Evolutionary conservation across 2,113 vertebrate genomes (phyloP).

Genomic region (Pedetes capensis): DNA sequence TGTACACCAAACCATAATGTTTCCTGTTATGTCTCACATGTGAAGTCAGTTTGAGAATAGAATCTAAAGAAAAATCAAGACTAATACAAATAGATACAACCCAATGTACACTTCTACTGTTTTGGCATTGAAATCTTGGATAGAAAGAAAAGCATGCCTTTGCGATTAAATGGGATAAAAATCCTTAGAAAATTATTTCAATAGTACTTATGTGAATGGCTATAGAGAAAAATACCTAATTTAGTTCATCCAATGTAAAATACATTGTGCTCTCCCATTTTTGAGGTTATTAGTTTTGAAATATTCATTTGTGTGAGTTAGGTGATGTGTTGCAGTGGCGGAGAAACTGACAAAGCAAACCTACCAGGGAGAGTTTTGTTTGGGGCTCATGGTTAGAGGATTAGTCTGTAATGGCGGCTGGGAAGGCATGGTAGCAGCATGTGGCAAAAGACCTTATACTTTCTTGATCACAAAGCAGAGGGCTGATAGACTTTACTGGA

Average conservation of each 20-base stretch:
- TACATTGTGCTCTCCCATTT: background rate
- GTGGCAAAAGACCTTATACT: too few species aligned
- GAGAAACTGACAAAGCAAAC: too few species aligned
- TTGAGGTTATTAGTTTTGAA: background rate
- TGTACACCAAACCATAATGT: background rate
- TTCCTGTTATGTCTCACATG: background rate
- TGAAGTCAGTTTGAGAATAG: background rate
- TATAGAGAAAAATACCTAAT: background rate
- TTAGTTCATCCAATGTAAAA: background rate
- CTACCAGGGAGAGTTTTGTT: too few species aligned
- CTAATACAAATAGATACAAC: background rate
- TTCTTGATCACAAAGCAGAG: too few species aligned
- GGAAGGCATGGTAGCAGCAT: too few species aligned
- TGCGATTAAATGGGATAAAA: background rate
- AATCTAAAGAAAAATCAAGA: background rate
- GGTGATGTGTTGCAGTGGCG: too few species aligned
- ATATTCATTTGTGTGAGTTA: too few species aligned
- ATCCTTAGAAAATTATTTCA: background rate
- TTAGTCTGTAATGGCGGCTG: too few species aligned
- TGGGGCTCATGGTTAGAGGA: too few species aligned
- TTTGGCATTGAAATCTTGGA: background rate
- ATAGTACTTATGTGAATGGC: background rate
- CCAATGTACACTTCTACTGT: background rate
- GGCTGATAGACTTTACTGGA: too few species aligned
- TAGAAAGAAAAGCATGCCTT: background rate